A percentile compares a stretch with the other conserved stretches of the same genome.
phyloP scores from a whole-genome alignment of 2,113 vertebrate genomes.

The Actenoides lindsayi region DNA sequence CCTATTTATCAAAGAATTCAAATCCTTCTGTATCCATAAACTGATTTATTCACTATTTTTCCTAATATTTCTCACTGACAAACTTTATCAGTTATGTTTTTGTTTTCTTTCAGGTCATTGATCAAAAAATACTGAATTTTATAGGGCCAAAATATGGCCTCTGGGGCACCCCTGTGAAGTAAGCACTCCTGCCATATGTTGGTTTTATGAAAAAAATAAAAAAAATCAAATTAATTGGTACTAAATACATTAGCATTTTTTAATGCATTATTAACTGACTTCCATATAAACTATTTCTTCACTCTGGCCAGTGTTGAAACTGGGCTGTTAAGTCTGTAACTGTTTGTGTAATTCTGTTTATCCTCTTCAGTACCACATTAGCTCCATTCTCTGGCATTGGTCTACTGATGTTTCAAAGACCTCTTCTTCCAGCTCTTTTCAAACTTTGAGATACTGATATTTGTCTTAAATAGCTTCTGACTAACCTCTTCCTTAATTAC shows the following conservation, averaged over 20 bases:
- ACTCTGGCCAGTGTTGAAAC: background rate
- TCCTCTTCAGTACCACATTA: background rate
- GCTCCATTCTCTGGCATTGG: background rate
- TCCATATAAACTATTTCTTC: background rate
- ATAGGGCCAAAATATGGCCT: constrained; percentile 54
- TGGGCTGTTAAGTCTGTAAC: background rate
- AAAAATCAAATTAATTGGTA: background rate
- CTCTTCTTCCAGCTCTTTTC: background rate
- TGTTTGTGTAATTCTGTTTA: background rate
- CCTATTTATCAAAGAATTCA: background rate
- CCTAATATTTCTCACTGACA: background rate
- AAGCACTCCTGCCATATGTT: constrained; percentile 27
- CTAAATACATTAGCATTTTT: background rate
- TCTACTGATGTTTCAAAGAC: background rate
- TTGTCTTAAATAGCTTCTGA: background rate
- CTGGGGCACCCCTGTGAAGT: constrained; percentile 47
- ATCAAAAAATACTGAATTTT: constrained; percentile 61
- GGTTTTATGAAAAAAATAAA: background rate
- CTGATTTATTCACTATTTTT: background rate
- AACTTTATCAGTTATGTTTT: constrained; percentile 50
- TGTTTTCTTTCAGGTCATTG: constrained; percentile 67
- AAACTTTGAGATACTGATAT: background rate
- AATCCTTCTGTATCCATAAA: background rate
- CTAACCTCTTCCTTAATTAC: background rate
- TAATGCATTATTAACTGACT: background rate